Evolutionary conservation across 2,888 invertebrate species (phyloP), one percentile per base, ranked within the genome.

Genomic region (Linyphia triangularis): DNA sequence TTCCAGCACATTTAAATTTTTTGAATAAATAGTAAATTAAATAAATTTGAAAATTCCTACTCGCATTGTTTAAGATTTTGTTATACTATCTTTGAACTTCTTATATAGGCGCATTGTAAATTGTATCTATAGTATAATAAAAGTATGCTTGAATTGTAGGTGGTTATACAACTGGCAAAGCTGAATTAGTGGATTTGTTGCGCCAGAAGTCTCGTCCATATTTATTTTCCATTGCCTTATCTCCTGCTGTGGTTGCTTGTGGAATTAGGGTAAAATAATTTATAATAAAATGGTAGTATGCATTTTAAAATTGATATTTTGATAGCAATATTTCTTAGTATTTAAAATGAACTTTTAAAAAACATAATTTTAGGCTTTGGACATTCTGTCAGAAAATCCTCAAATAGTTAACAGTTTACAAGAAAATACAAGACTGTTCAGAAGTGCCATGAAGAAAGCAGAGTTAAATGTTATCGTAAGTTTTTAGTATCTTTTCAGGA

Each of bases 141-240:
- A n/a, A n/a, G n/a, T n/a, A n/a, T n/a, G n/a, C n/a, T n/a, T n/a
- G n/a, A n/a, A 7, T 40, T 85, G 5, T 85, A 93, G 93, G 93
- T 57, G 97, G 97, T 0, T 97, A 97, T 92, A 97, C 97, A 7
- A 95, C 96, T 0, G 96, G 96, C 0, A 95, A 96, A 0, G 94
- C 95, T 90, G 95, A 96, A 91, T 93, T 98, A 4, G 94, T 97
- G 89, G 95, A 95, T 51, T 93, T 98, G 63, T 93, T 98, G 85
- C 94, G 97, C 70, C 97, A 97, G 92, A 95, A 96, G 79, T 96
- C 97, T 26, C 94, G 97, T 63, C 97, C 97, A 0, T 97, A 98
- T 92, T 93, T 98, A 88, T 98, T 98, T 93, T 97, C 97, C 0
- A 98, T 98, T 92, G 96, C 97, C 0, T 93, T 98, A 4, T 97